These are phyloP conservation scores for Mercenaria mercenaria DNA, from an alignment of 1,140 invertebrate genomes.

Conservation along the genomic window DNA sequence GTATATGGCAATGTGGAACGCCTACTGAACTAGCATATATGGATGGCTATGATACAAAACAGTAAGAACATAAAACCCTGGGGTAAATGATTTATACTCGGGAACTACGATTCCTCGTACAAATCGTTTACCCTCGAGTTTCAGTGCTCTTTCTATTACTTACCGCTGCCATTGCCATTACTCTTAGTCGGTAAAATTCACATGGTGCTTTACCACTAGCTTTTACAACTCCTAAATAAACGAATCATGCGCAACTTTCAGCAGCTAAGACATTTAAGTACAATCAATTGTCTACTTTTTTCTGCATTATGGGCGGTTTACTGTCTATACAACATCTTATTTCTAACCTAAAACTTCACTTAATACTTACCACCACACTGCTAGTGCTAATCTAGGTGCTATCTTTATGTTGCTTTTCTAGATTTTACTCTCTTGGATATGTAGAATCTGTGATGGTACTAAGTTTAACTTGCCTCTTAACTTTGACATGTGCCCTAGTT, in stretches of 20 bases:
- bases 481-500: background rate
- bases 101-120: too few species aligned
- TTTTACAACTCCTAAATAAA: conserved; percentile 54
- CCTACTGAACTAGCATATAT: too few species aligned
- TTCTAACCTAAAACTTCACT: background rate
- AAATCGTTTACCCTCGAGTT: too few species aligned
- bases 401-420: background rate
- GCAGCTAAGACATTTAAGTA: conserved; percentile 21
- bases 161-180: background rate
- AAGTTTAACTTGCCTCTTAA: background rate
- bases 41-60: too few species aligned
- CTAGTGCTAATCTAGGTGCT: background rate
- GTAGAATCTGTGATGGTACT: background rate
- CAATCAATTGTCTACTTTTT: conserved; percentile 34
- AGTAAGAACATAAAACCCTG: too few species aligned
- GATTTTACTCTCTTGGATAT: background rate
- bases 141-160: too few species aligned
- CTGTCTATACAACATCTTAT: background rate
- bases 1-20: too few species aligned
- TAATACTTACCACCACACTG: background rate
- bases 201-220: conserved; percentile 9
- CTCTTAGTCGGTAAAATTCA: conserved; percentile 65
- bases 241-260: conserved; percentile 62
- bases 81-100: too few species aligned
- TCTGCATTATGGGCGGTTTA: background rate